Evolutionary conservation across 2,113 vertebrate species (phyloP).

Genomic region (Astur gentilis): DNA sequence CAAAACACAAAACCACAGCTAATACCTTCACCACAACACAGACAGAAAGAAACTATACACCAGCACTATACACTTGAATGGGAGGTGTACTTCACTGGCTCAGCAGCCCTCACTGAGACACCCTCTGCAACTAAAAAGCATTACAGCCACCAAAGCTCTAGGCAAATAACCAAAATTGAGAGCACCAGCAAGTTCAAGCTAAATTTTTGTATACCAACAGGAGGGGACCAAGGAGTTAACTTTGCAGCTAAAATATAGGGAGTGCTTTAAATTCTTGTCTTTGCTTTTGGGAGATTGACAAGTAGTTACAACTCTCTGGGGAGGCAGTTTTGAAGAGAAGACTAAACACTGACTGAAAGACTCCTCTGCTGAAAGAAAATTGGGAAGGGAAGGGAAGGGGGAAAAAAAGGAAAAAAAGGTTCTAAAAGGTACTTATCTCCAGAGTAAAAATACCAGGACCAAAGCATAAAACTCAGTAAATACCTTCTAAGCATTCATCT

Average conservation of each 20-base stretch:
- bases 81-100: fast-evolving
- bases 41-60: not conserved
- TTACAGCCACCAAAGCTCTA: not conserved
- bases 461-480: not conserved
- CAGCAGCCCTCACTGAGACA: not conserved
- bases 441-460: not conserved
- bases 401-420: not conserved
- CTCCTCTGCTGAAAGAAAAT: not conserved
- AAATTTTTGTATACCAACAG: not conserved
- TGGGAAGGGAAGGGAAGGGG: not conserved
- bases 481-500: not conserved
- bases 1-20: too few species aligned
- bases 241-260: not conserved
- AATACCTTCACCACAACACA: not conserved
- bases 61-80: not conserved
- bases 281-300: not conserved
- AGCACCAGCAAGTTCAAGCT: not conserved
- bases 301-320: not conserved
- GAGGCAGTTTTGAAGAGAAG: not conserved
- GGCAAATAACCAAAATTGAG: not conserved
- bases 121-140: not conserved
- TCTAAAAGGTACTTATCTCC: not conserved
- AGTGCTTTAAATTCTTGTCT: not conserved
- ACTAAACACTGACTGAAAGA: not conserved
- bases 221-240: not conserved